Percentiles rank a stretch among this genome's conserved stretches.
phyloP scores from a whole-genome alignment of 2,113 vertebrate species.

The Grantiella picta region DNA sequence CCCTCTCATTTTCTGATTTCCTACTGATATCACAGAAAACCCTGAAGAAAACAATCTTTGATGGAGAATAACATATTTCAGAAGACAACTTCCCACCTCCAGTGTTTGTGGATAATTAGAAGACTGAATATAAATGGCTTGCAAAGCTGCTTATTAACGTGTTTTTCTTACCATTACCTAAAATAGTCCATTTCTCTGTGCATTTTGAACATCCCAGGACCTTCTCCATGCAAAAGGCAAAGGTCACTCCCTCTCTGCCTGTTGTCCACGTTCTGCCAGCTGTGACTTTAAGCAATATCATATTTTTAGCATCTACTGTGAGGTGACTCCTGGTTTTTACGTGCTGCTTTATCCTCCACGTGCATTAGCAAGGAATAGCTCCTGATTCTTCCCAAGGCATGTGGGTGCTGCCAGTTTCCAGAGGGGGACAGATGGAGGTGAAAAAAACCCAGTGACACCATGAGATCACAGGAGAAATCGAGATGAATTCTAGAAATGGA shows the following conservation, averaged over 20 bases:
- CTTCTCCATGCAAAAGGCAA: neutral
- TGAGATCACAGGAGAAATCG: fast-evolving
- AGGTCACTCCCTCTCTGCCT: neutral
- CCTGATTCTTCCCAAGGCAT: neutral
- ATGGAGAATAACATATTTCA: slow-evolving; percentile 40
- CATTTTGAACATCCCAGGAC: neutral
- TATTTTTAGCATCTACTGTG: neutral
- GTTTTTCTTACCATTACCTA: neutral
- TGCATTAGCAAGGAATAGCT: neutral
- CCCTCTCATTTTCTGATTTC: slow-evolving; percentile 56
- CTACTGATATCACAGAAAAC: slow-evolving; percentile 44
- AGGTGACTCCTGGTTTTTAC: neutral
- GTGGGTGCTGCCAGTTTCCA: neutral
- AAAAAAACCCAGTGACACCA: neutral
- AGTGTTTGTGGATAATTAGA: slow-evolving; percentile 15
- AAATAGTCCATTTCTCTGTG: neutral
- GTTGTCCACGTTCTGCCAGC: neutral
- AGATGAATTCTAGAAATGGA: neutral
- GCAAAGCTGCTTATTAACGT: neutral
- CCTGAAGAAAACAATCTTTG: slow-evolving; percentile 42
- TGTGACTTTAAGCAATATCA: neutral
- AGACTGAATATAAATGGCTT: neutral
- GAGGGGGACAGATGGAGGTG: neutral
- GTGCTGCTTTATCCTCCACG: fast-evolving
- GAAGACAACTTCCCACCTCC: slow-evolving; percentile 16